Evolutionary conservation across 2,797 vertebrate species (phyloP).

Genomic region (Chiroxiphia lanceolata): DNA sequence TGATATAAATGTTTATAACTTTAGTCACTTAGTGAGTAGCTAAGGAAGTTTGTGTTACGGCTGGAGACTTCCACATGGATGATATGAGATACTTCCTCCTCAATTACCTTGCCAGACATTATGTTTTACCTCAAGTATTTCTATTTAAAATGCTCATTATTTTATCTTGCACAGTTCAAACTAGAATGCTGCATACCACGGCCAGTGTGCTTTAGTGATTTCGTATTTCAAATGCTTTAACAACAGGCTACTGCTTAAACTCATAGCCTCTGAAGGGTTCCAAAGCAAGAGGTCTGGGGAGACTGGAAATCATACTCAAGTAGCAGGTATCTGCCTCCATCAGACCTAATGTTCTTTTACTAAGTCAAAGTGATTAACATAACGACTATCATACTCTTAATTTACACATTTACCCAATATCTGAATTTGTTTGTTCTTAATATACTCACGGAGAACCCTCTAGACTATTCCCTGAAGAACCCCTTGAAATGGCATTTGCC

Average conservation of each 20-base stretch:
- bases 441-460: neutral
- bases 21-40: conserved; percentile 21
- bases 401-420: neutral
- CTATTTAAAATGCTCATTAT: conserved; percentile 15
- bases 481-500: neutral
- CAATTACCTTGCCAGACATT: conserved; percentile 39
- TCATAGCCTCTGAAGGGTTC: neutral
- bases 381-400: neutral
- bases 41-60: conserved; percentile 23
- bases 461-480: neutral
- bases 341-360: neutral
- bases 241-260: neutral
- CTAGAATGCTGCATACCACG: neutral
- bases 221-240: neutral
- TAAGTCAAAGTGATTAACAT: neutral
- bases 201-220: neutral
- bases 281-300: neutral
- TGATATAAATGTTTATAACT: conserved; percentile 52
- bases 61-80: conserved; percentile 35
- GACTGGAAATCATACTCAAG: neutral
- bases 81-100: conserved; percentile 44
- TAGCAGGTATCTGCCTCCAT: neutral
- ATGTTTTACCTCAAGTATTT: conserved; percentile 27
- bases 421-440: neutral
- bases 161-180: neutral